Conservation (phyloP, 2,113 vertebrate genomes). For the Neomonachus schauinslandi region DNA sequence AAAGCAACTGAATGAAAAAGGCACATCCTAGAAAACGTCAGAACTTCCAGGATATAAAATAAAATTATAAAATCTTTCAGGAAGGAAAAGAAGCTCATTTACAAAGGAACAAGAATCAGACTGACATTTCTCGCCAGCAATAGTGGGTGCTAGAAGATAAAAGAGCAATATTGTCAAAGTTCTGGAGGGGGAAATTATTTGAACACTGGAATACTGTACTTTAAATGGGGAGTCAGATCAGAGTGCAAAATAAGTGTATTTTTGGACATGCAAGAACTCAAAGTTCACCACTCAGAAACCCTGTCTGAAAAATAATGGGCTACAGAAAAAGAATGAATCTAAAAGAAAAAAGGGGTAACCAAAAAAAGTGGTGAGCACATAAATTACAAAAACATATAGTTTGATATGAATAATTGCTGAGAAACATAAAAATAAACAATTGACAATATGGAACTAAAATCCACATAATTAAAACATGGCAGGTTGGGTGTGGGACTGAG, state of each 20-base stretch:
- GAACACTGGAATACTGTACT: conserved; percentile 18
- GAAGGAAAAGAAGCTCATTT: conserved; percentile 35
- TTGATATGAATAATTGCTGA: background rate
- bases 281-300: conserved; percentile 21
- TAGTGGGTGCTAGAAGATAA: background rate
- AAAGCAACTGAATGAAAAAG: background rate
- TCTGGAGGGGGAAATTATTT: background rate
- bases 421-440: background rate
- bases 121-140: conserved; percentile 28
- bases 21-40: conserved; percentile 25
- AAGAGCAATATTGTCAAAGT: background rate
- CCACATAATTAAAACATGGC: background rate
- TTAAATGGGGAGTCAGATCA: conserved; percentile 12
- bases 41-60: background rate
- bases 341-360: background rate
- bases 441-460: background rate
- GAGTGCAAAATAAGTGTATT: conserved; percentile 4
- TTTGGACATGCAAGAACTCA: background rate
- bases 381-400: background rate
- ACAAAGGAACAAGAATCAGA: conserved; percentile 42
- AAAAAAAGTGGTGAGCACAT: background rate
- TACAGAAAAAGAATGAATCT: background rate
- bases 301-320: background rate
- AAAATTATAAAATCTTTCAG: conserved; percentile 31
- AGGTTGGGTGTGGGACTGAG: background rate